phyloP scores from a whole-genome alignment of 2,888 invertebrate genomes.

The Aethes cnicana region DNA sequence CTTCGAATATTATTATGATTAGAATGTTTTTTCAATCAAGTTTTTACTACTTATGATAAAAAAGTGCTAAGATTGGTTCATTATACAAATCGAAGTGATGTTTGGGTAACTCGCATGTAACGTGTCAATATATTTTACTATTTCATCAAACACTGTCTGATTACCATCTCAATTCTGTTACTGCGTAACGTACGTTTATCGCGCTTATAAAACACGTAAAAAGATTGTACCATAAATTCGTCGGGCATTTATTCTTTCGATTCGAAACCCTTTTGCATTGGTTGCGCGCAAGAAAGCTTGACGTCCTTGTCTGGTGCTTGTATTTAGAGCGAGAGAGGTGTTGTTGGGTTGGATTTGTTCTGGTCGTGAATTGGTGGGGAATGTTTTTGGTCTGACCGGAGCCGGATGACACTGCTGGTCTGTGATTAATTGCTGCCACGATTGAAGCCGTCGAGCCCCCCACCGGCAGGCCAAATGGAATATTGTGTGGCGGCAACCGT shows the following conservation, averaged over 20 bases:
- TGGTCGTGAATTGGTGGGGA: conserved; percentile 23
- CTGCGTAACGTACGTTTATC: conserved; percentile 33
- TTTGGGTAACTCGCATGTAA: not conserved
- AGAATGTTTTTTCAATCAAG: no score
- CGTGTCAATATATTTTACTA: conserved; percentile 16
- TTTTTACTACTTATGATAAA: no score
- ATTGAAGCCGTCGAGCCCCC: conserved; percentile 76
- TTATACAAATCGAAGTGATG: not conserved
- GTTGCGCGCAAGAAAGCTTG: not conserved
- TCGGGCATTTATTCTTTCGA: conserved; percentile 39
- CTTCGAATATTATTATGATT: no score
- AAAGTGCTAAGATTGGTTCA: not conserved
- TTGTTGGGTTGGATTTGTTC: conserved; percentile 5
- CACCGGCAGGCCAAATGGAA: conserved; percentile 80
- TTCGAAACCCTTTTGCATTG: not conserved
- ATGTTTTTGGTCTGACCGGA: conserved; percentile 61
- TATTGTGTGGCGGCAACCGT: conserved; percentile 56
- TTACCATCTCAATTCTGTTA: conserved; percentile 35
- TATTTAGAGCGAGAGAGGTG: conserved; percentile 4
- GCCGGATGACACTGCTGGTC: conserved; percentile 79
- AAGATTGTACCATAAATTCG: conserved; percentile 58
- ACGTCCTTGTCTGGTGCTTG: conserved; percentile 8
- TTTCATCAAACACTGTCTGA: conserved; percentile 30
- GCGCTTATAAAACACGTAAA: conserved; percentile 44
- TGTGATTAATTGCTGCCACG: conserved; percentile 79